These are phyloP conservation scores for Meteorus colon DNA, from an alignment of 2,888 invertebrate species.

Conservation along the genomic window DNA sequence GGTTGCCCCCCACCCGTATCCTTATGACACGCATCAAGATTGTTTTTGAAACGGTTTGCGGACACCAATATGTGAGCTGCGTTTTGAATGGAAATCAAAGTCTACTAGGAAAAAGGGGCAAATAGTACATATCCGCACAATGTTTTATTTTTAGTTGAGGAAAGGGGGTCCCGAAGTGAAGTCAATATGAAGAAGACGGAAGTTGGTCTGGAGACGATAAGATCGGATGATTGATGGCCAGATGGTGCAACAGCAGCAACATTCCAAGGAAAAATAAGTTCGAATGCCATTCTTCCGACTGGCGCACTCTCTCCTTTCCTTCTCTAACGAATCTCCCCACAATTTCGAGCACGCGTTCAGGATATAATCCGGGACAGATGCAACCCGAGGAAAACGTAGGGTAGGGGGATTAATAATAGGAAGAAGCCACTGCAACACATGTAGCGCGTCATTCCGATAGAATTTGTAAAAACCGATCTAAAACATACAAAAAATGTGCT, in stretches of 20 bases:
- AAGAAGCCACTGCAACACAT: constrained; percentile 31
- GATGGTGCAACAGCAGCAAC: constrained; percentile 31
- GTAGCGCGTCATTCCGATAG: constrained; percentile 23
- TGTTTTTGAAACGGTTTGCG: constrained; percentile 9
- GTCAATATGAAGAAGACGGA: constrained; percentile 1
- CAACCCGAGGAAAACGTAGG: not conserved
- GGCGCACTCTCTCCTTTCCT: not conserved
- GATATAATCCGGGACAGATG: constrained; percentile 21
- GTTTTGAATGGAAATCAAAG: not conserved
- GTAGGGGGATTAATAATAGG: constrained; percentile 15
- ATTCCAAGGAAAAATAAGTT: constrained; percentile 3
- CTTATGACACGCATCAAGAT: not conserved
- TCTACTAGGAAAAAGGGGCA: not conserved
- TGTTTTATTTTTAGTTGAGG: constrained; percentile 35
- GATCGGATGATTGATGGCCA: constrained; percentile 41
- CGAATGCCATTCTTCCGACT: constrained; percentile 4
- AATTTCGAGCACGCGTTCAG: constrained; percentile 24
- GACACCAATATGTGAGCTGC: not conserved
- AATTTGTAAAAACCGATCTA: not conserved
- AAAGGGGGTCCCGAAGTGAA: not conserved
- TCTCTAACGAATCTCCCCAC: not conserved
- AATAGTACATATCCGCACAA: constrained; percentile 13
- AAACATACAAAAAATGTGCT: constrained; percentile 5
- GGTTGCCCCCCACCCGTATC: not conserved
- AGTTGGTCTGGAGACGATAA: constrained; percentile 35